Evolutionary conservation across 2,113 vertebrate species (phyloP), one percentile per base, ranked within the genome.

Genomic region (Halichoerus grypus): DNA sequence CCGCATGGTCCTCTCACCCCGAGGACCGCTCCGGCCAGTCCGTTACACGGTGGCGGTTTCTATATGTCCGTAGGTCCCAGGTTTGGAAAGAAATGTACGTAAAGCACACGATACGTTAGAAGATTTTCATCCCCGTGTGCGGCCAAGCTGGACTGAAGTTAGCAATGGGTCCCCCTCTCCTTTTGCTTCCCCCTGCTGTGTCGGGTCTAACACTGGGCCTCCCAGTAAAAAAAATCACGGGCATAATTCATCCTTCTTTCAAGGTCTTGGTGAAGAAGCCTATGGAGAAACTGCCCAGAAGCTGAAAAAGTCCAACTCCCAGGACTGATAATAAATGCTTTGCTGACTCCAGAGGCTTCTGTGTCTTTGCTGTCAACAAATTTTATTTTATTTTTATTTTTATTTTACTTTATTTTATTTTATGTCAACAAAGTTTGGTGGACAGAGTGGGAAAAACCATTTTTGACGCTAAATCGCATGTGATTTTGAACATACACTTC

Each of bases 31-130:
- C 21, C 6, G 0, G 4, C 67, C 1, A 14, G 4, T 3, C 0
- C 0, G 3, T 10, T 24, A 18, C 11, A 1, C 0, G 4, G 82
- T 1, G 2, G 5, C 1, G 2, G 1, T 1, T 19, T 26, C 74
- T 6, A 2, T 0, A 0, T 4, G 53, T 12, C 15, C 3, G 28
- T 4, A 12, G 53, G 53, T 69, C 55, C 71, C 15, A 12, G 14
- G 33, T 26, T 6, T 8, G 76, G 39, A 15, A 33, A 39, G 51
- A 71, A 31, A 59, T 3, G 1, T 5, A 0, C 0, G 15, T 12
- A 46, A 16, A 57, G 5, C 49, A 12, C 15, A 1, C 4, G 22
- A 14, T 11, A 7, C 1, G 7, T 15, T 7, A 15, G 74, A 22
- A 18, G n/a, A 4, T 39, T 28, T 51, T 8, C 2, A 18, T 8